These are phyloP conservation scores for Octonoba sinensis DNA, from an alignment of 2,888 invertebrate species.

Conservation along the genomic window DNA sequence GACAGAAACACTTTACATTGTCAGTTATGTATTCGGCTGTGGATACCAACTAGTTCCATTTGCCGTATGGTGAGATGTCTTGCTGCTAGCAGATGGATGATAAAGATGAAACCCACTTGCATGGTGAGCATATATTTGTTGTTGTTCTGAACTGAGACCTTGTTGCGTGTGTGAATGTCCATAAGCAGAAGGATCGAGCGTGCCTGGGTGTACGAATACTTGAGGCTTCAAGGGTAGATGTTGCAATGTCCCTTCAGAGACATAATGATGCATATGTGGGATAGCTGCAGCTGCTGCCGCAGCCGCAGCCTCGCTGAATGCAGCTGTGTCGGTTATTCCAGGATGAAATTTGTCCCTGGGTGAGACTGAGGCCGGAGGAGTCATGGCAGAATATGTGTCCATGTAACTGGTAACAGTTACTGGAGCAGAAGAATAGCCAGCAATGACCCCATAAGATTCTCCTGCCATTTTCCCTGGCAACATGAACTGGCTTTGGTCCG, in stretches of 20 bases:
- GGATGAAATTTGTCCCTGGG: conserved; percentile 83
- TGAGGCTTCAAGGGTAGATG: conserved; percentile 89
- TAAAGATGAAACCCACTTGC: conserved; percentile 89
- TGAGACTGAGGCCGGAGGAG: conserved; percentile 96
- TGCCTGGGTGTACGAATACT: conserved; percentile 77
- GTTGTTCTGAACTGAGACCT: conserved; percentile 86
- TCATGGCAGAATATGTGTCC: conserved; percentile 84
- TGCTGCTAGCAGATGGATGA: conserved; percentile 75
- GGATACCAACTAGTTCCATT: conserved; percentile 62
- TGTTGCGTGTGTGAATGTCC: conserved; percentile 83
- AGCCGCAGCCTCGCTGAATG: conserved; percentile 74
- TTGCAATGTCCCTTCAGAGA: conserved; percentile 75
- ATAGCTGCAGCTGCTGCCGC: conserved; percentile 64
- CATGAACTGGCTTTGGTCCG: conserved; percentile 73
- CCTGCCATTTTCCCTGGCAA: conserved; percentile 74
- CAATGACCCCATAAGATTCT: conserved; percentile 73
- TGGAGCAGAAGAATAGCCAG: conserved; percentile 69
- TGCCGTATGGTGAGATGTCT: conserved; percentile 46
- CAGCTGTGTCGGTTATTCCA: conserved; percentile 63
- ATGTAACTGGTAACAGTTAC: conserved; percentile 78
- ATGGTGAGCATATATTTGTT: conserved; percentile 70
- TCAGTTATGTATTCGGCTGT: conserved; percentile 59
- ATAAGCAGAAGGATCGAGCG: conserved; percentile 86
- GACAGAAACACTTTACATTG: background rate
- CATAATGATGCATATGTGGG: conserved; percentile 63